Percentiles rank a stretch among this genome's conserved stretches.
Evolutionary conservation across 2,888 invertebrate species (phyloP).

Genomic region (Timandra comae): DNA sequence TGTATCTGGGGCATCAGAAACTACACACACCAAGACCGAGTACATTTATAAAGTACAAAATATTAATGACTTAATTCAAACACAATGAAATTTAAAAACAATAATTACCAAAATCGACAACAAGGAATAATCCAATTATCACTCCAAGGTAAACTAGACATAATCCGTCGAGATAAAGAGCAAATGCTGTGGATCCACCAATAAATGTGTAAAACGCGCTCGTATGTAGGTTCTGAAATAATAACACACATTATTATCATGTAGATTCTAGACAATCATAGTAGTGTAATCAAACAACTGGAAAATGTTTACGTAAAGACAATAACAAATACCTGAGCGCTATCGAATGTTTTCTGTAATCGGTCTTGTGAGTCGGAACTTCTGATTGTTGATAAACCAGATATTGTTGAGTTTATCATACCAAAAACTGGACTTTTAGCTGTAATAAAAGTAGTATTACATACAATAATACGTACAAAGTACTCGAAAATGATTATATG

Average conservation of each 20-base stretch:
- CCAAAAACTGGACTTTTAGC: slow-evolving; percentile 89
- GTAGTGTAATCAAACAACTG: too few relatives aligned
- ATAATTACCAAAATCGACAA: slow-evolving; percentile 74
- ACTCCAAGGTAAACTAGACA: slow-evolving; percentile 80
- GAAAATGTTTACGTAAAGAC: too few relatives aligned
- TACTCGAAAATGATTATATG: too few relatives aligned
- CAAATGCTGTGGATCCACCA: slow-evolving; percentile 81
- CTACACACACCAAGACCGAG: too few relatives aligned
- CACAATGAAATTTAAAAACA: not conserved
- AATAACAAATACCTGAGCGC: slow-evolving; percentile 61
- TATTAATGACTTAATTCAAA: too few relatives aligned
- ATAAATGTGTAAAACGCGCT: slow-evolving; percentile 82
- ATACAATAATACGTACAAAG: too few relatives aligned
- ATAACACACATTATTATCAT: not conserved
- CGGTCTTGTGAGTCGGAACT: slow-evolving; percentile 80
- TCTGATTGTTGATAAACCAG: slow-evolving; percentile 85
- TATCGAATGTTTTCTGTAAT: slow-evolving; percentile 77
- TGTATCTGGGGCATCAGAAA: too few relatives aligned
- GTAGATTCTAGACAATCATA: too few relatives aligned
- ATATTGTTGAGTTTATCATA: slow-evolving; percentile 84
- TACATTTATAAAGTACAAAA: too few relatives aligned
- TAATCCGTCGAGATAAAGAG: slow-evolving; percentile 83
- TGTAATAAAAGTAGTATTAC: slow-evolving; percentile 51
- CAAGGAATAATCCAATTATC: slow-evolving; percentile 80
- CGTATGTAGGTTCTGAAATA: slow-evolving; percentile 79